These are phyloP conservation scores for Aurelia aurita complex sp. Pacific DNA, from an alignment of 30 jellyfish, hydroid and myxozoan genomes.

Conservation along the genomic window DNA sequence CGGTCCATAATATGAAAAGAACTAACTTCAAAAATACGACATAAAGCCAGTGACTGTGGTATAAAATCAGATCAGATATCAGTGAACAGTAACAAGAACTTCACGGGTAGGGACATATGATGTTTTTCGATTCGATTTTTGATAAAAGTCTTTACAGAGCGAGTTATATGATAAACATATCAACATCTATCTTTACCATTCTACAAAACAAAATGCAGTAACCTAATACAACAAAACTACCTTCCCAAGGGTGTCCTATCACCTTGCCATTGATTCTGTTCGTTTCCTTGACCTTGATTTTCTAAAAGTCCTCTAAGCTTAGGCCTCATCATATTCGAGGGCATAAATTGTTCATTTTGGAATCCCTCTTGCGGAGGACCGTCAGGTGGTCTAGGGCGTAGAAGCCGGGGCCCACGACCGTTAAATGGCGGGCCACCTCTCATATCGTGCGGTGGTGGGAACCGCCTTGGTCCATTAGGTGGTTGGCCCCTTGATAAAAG, in stretches of 20 bases:
- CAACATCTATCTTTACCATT: too few relatives aligned
- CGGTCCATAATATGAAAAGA: too few relatives aligned
- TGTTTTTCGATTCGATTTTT: too few relatives aligned
- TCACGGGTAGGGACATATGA: too few relatives aligned
- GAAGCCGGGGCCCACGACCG: constrained; percentile 39
- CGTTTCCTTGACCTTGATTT: background rate
- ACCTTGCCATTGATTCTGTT: constrained; percentile 34
- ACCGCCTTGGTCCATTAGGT: constrained; percentile 23
- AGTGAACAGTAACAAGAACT: too few relatives aligned
- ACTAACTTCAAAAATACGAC: too few relatives aligned
- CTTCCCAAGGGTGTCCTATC: constrained; percentile 56
- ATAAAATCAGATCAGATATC: too few relatives aligned
- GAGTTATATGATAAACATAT: too few relatives aligned
- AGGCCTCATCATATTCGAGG: constrained; percentile 13
- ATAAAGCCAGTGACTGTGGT: too few relatives aligned
- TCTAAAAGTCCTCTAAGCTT: constrained; percentile 16
- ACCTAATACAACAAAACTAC: constrained; percentile 23
- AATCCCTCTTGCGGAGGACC: background rate
- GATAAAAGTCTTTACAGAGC: too few relatives aligned
- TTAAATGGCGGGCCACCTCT: constrained; percentile 27
- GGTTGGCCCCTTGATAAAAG: constrained; percentile 42
- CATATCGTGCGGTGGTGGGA: constrained; percentile 34
- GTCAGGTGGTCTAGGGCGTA: constrained; percentile 41
- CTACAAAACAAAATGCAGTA: background rate
- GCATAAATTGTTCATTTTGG: background rate